Base-by-base conservation (phyloP, 2,797 vertebrate genomes). In the Nyctalus aviator region DNA sequence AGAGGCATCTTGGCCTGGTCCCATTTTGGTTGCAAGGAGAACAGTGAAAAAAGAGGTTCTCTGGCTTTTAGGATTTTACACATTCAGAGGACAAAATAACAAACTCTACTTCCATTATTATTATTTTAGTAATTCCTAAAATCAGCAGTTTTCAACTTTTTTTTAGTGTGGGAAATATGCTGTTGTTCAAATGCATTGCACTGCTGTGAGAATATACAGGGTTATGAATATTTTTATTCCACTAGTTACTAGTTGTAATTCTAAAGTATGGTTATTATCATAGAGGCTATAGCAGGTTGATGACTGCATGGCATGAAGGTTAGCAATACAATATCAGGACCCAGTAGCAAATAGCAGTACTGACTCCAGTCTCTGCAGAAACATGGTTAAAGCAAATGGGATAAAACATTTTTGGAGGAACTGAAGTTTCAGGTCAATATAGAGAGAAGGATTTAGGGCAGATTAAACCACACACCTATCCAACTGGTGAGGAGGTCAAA, bases 101-200 rank as follows among this genome's bases (percentile, higher is more conserved):
- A 93, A 90, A 82, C 30, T 83, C 2, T 64, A 41, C 55, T 81
- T 46, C 37, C 10, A 44, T 0, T 44, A 44, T 44, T 44, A 5
- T 79, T 71, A 76, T n/a, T 20, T 66, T n/a, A 76, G 35, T 81
- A 37, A 48, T 79, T 84, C 55, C 27, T n/a, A 89, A 84, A 94
- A 66, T 62, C 8, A 76, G 23, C 35, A 20, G 21, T 73, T 93
- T 90, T 89, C 11, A 48, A 17, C 2, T 32, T 73, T 77, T 76
- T 81, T 5, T 32, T 30, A 66, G 32, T 10, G 13, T 72, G 83
- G 6, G 12, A 76, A 50, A 20, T 73, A 46, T 72, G 73, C 41
- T 48, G 8, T 59, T 25, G 27, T 32, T 93, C 12, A 79, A 93
- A 81, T 48, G 6, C 10, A 79, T 44, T 55, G 1, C 18, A 64